Base-by-base conservation (phyloP, 2,888 invertebrate genomes). In the Arrhopalites spinosus region DNA sequence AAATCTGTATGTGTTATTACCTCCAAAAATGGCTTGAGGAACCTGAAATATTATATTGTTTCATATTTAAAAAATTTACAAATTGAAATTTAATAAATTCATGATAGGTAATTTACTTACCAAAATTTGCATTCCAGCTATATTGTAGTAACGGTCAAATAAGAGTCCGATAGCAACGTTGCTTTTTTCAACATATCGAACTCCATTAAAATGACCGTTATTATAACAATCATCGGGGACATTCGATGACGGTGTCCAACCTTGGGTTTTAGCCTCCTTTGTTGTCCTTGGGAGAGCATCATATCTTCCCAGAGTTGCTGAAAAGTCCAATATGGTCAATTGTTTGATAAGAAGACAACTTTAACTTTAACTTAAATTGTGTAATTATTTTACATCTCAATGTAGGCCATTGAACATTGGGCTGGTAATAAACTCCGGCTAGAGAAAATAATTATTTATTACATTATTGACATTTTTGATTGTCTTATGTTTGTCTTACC, bases 51-150 rank as follows among this genome's bases (percentile, higher is more conserved):
- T n/a, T n/a, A n/a, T n/a, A n/a, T n/a, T n/a, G n/a, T 7, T 36
- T 3, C 11, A 36, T 7, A 36, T 36, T 36, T 36, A 36, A 36
- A 36, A 5, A 8, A 56, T 20, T n/a, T 15, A 56, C 5, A n/a
- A 56, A 8, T 56, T 56, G 3, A 15, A 15, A 8, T 56, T 56
- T 56, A 3, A 56, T 2, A 8, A 20, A 56, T 56, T 3, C 5
- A 15, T 20, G 7, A 23, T 5, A 23, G 8, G 63, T 7, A 23
- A 23, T 11, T 5, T 29, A 15, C 11, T 66, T 66, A 66, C 66
- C 17, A 66, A 23, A 20, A 36, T 36, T 66, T 66, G 66, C 27
- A 66, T 30, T 5, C 66, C 66, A 8, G 66, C 66, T n/a, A 66
- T 43, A 15, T 8, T 17, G 2, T 36, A 29, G n/a, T 36, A n/a